These are phyloP conservation scores for Notoglanidium macrostoma DNA, from an alignment of 2,797 vertebrate genomes.

Conservation along the genomic window DNA sequence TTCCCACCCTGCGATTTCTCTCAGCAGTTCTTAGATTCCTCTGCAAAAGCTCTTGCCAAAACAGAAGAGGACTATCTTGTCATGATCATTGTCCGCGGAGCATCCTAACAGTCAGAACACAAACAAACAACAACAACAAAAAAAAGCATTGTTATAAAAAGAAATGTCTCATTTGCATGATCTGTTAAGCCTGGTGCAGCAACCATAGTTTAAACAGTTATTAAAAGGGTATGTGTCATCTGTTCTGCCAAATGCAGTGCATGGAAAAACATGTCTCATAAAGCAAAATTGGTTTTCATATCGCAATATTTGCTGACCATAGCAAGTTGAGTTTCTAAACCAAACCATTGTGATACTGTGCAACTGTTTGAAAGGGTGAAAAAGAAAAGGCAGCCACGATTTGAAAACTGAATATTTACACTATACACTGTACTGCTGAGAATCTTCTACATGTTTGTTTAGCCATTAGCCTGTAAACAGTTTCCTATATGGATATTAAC, in stretches of 20 bases:
- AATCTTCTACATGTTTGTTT: constrained; percentile 41
- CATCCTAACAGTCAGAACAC: constrained; percentile 84
- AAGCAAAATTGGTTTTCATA: constrained; percentile 52
- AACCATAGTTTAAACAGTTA: constrained; percentile 79
- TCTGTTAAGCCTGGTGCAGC: constrained; percentile 85
- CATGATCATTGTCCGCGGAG: constrained; percentile 99
- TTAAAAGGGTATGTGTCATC: constrained; percentile 68
- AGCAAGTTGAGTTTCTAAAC: constrained; percentile 48
- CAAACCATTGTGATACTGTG: constrained; percentile 48
- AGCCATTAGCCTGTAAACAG: constrained; percentile 48
- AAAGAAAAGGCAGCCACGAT: constrained; percentile 31
- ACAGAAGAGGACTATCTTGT: constrained; percentile 99
- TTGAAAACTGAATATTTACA: constrained; percentile 47
- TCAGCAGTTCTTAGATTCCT: constrained; percentile 98
- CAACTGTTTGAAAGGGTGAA: constrained; percentile 38
- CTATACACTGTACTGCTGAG: constrained; percentile 47
- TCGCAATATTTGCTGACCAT: constrained; percentile 52
- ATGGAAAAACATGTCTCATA: constrained; percentile 48
- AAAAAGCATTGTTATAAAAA: constrained; percentile 47
- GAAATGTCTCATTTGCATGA: constrained; percentile 79
- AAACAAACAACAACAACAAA: constrained; percentile 59
- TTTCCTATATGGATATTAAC: constrained; percentile 31
- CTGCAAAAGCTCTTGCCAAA: constrained; percentile 97
- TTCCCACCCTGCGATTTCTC: constrained; percentile 99
- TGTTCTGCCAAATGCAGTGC: constrained; percentile 69